phyloP scores from a whole-genome alignment of 2,888 invertebrate species.

The Papilio demoleus region DNA sequence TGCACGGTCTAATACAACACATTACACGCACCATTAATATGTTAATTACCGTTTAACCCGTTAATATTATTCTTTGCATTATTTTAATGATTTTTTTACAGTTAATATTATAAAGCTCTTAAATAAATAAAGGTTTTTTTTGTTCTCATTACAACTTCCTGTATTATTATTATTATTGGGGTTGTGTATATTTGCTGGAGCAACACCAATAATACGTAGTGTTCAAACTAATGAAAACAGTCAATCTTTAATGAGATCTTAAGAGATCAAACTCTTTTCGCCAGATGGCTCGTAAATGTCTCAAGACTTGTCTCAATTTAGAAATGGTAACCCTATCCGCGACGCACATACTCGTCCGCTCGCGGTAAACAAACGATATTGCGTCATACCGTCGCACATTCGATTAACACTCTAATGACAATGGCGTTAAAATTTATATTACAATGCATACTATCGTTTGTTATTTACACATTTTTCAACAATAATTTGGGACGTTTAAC shows the following conservation, averaged over 20 bases:
- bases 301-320: slow-evolving; percentile 30
- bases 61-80: slow-evolving; percentile 1
- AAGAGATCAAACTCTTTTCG: background rate
- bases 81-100: slow-evolving; percentile 4
- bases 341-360: slow-evolving; percentile 56
- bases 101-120: background rate
- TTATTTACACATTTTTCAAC: slow-evolving; percentile 63
- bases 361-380: slow-evolving; percentile 76
- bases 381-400: slow-evolving; percentile 63
- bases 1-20: background rate
- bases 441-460: slow-evolving; percentile 56
- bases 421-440: slow-evolving; percentile 50
- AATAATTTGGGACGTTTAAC: slow-evolving; percentile 50
- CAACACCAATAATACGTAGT: background rate
- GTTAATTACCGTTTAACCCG: background rate
- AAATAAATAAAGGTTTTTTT: too few species aligned
- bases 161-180: too few species aligned
- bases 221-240: background rate
- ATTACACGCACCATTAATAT: background rate
- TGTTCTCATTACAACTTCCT: too few species aligned
- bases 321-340: slow-evolving; percentile 38
- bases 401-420: slow-evolving; percentile 58
- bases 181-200: too few species aligned
- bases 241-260: slow-evolving; percentile 46
- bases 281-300: background rate